Evolutionary conservation across 1,140 invertebrate species (phyloP), one percentile per base, ranked within the genome.

Genomic region (Trichogramma pretiosum): DNA sequence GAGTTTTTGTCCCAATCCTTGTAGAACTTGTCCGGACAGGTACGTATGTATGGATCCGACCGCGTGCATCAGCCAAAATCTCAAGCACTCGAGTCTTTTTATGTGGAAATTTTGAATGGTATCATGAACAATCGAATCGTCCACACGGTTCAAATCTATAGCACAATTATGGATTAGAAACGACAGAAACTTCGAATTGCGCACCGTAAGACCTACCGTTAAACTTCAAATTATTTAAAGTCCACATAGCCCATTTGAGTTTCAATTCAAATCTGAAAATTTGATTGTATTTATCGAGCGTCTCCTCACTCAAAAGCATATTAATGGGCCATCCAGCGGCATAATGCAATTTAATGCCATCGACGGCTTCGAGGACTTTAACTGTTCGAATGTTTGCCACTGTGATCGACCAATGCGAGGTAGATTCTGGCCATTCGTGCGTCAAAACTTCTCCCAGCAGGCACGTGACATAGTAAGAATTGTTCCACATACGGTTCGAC

Each of bases 251-350:
- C 66, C 77, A 77, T 59, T 82, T 82, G 0, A 82, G 61, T 59
- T 80, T 79, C 22, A 83, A 62, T 21, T 81, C 68, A 59, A 82
- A 80, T 30, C 67, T 62, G 59, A 83, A 82, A 43, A 81, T 71
- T 13, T 74, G 64, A 55, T 80, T 80, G 55, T 82, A 83, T 43
- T 75, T 68, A 11, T 64, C 55, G 33, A 79, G 65, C 24, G 72
- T 67, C 36, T 69, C 64, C 4, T 70, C 61, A 33, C 66, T 77
- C 3, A 82, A 63, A 8, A 83, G 57, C 54, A 77, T 68, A 51
- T 70, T 76, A 13, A 77, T 61, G 8, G 77, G 77, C 77, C 77
- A 78, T 8, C 62, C 62, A 19, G 75, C 64, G 28, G 70, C 57
- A 52, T 73, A 74, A 48, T 74, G 61, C 5, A 81, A 61, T 54